Evolutionary conservation across 1,140 invertebrate genomes (phyloP).

Genomic region (Stenopsyche tienmushanensis): DNA sequence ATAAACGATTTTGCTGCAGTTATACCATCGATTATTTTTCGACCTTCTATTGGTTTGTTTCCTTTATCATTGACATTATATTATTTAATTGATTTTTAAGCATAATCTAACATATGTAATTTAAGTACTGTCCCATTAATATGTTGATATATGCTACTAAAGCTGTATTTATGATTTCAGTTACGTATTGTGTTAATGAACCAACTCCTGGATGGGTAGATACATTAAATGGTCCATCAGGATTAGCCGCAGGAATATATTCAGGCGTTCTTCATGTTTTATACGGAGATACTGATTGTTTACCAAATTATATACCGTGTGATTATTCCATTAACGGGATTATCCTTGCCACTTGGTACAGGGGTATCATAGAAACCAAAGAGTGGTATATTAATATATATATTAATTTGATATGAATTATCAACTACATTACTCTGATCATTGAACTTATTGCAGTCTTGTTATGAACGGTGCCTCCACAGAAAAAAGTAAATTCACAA

Average conservation of each 20-base stretch:
- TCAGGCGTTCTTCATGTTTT: conserved; percentile 88
- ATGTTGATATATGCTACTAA: no score
- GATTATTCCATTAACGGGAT: conserved; percentile 93
- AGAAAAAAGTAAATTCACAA: not conserved
- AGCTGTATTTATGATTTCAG: conserved; percentile 17
- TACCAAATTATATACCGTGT: conserved; percentile 90
- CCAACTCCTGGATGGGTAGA: conserved; percentile 75
- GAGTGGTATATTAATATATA: conserved; percentile 6
- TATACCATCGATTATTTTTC: conserved; percentile 83
- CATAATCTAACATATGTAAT: no score
- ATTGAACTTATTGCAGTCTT: no score
- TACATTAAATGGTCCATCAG: conserved; percentile 89
- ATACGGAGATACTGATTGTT: conserved; percentile 72
- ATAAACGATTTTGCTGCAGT: conserved; percentile 60
- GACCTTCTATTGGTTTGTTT: conserved; percentile 82
- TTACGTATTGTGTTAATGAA: conserved; percentile 71
- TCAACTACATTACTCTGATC: not conserved
- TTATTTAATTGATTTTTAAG: no score
- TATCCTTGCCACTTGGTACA: conserved; percentile 79
- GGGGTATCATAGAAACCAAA: not conserved
- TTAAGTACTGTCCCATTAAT: no score
- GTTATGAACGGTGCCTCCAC: not conserved
- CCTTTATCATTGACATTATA: no score
- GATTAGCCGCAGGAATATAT: conserved; percentile 78
- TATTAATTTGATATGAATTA: not conserved